Percentiles rank a stretch among this genome's conserved stretches.
Conservation (phyloP, 2,888 invertebrate species). For the Mongoloraphidia duomilia region DNA sequence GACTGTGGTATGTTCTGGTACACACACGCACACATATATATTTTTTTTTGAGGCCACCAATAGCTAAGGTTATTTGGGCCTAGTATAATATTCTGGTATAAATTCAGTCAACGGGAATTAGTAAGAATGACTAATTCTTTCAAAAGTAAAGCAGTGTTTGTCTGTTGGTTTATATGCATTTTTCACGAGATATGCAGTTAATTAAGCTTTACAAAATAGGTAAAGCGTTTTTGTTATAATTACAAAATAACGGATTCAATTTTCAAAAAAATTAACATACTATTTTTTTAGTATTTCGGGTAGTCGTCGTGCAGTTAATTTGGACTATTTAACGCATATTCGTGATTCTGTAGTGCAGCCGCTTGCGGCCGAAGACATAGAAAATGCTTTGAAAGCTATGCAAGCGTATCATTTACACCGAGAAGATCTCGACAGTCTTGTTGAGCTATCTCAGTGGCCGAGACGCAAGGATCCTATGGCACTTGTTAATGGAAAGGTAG, state of each 20-base stretch:
- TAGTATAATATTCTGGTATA: not conserved
- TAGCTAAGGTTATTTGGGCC: no score
- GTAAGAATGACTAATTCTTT: not conserved
- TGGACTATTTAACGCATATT: conserved; percentile 78
- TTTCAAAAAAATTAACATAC: no score
- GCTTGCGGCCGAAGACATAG: conserved; percentile 52
- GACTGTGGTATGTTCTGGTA: conserved; percentile 51
- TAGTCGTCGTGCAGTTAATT: conserved; percentile 64
- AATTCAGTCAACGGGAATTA: not conserved
- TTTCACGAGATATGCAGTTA: no score
- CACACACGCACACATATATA: no score
- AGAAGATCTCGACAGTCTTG: conserved; percentile 82
- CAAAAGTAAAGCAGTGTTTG: no score
- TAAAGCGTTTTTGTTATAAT: no score
- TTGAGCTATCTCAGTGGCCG: conserved; percentile 79
- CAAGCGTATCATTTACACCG: conserved; percentile 73
- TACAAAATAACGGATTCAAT: no score
- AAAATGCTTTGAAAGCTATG: conserved; percentile 54
- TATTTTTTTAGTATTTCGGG: conserved; percentile 48
- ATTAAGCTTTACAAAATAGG: no score
- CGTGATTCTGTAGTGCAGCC: conserved; percentile 64
- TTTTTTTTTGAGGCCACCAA: no score
- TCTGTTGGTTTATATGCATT: no score
- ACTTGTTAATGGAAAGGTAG: conserved; percentile 56
- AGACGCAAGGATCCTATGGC: conserved; percentile 61